Evolutionary conservation across 2,888 invertebrate genomes (phyloP).

Genomic region (Mythimna loreyi): DNA sequence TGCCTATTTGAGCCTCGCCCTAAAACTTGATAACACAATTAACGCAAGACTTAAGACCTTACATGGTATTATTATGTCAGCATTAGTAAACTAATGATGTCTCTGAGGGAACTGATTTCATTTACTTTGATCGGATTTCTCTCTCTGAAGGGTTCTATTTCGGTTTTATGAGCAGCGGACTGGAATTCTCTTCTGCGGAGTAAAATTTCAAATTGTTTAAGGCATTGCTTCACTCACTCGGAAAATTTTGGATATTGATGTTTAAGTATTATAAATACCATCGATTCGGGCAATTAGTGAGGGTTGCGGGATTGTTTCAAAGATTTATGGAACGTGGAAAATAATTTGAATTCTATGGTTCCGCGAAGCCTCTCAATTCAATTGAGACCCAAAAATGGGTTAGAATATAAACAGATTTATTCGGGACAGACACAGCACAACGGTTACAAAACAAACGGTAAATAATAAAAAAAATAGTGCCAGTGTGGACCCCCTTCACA

Average conservation of each 20-base stretch:
- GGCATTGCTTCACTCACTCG: conserved; percentile 9
- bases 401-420: too few relatives aligned
- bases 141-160: conserved; percentile 28
- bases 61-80: conserved; percentile 8
- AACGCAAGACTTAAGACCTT: conserved; percentile 31
- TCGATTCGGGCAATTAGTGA: background rate
- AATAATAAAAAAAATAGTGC: too few relatives aligned
- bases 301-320: too few relatives aligned
- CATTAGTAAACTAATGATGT: conserved; percentile 27
- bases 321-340: too few relatives aligned
- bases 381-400: too few relatives aligned
- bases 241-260: conserved; percentile 13
- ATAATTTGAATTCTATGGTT: too few relatives aligned
- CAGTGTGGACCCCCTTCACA: too few relatives aligned
- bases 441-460: too few relatives aligned
- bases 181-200: conserved; percentile 32
- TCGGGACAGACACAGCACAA: too few relatives aligned
- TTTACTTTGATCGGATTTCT: conserved; percentile 52
- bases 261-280: background rate
- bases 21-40: conserved; percentile 46
- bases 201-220: conserved; percentile 43
- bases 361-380: too few relatives aligned
- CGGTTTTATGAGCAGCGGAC: conserved; percentile 36
- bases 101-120: conserved; percentile 19
- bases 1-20: conserved; percentile 56